These are phyloP conservation scores for Diorhabda carinulata DNA, from an alignment of 1,140 invertebrate species.

Conservation along the genomic window DNA sequence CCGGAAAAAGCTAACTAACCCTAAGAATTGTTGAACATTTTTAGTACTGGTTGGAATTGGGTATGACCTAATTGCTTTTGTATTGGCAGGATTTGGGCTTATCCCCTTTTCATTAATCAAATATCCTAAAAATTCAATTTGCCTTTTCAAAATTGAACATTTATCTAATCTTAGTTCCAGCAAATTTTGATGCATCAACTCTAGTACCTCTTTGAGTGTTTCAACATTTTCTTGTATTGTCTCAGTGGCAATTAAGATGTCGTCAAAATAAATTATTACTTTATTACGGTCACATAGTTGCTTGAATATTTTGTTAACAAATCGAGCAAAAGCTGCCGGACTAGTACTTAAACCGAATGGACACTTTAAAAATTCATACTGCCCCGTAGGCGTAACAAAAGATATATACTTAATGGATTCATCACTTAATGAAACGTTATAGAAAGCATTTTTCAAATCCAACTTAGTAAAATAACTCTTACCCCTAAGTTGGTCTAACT, in stretches of 20 bases:
- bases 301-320: not conserved
- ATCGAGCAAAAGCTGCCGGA: not conserved
- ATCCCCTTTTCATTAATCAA: conserved; percentile 24
- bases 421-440: conserved; percentile 39
- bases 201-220: conserved; percentile 24
- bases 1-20: conserved; percentile 29
- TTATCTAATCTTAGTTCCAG: conserved; percentile 31
- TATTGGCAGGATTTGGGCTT: conserved; percentile 16
- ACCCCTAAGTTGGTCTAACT: conserved; percentile 30
- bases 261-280: conserved; percentile 25
- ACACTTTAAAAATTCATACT: conserved; percentile 39
- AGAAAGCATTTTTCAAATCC: conserved; percentile 35
- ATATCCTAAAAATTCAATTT: conserved; percentile 30
- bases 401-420: conserved; percentile 39
- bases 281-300: not conserved
- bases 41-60: conserved; percentile 22
- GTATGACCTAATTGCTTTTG: conserved; percentile 19
- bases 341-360: conserved; percentile 38
- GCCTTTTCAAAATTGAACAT: conserved; percentile 26
- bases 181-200: conserved; percentile 19
- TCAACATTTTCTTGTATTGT: conserved; percentile 19
- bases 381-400: conserved; percentile 33
- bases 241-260: conserved; percentile 25
- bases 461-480: conserved; percentile 36
- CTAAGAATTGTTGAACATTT: conserved; percentile 24